Conservation (phyloP, 2,113 vertebrate genomes). For the Accipiter cooperii region DNA sequence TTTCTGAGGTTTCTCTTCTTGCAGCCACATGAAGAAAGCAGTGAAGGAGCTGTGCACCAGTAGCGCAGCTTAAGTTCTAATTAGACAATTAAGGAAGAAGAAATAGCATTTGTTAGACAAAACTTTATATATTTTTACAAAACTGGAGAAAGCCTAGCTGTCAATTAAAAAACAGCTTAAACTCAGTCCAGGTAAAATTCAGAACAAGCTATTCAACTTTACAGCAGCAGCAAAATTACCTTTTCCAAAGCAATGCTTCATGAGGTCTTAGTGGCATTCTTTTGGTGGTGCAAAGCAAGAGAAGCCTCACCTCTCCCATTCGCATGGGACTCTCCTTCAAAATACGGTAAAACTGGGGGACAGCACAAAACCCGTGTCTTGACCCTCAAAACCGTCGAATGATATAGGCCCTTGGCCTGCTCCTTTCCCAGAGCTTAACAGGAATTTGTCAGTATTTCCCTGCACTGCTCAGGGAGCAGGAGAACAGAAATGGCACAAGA, state of each 20-base stretch:
- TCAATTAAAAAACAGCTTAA: neutral
- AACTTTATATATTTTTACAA: neutral
- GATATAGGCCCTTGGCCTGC: neutral
- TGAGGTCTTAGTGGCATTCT: neutral
- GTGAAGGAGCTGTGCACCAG: neutral
- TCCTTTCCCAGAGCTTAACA: neutral
- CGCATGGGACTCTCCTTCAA: neutral
- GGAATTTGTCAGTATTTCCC: neutral
- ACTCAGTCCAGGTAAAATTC: neutral
- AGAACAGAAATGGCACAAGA: conserved; percentile 28
- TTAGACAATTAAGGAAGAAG: conserved; percentile 29
- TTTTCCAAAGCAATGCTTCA: neutral
- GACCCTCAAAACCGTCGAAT: neutral
- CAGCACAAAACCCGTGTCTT: neutral
- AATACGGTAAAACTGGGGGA: neutral
- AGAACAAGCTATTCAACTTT: neutral
- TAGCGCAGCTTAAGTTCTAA: neutral
- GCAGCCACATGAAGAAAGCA: neutral
- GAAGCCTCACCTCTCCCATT: neutral
- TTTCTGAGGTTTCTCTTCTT: neutral
- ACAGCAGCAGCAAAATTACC: neutral
- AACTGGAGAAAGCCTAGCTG: neutral
- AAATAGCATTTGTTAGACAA: neutral
- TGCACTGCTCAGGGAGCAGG: neutral
- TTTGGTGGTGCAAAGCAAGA: neutral